phyloP scores from a whole-genome alignment of 2,888 invertebrate genomes.

The Thymelicus sylvestris region DNA sequence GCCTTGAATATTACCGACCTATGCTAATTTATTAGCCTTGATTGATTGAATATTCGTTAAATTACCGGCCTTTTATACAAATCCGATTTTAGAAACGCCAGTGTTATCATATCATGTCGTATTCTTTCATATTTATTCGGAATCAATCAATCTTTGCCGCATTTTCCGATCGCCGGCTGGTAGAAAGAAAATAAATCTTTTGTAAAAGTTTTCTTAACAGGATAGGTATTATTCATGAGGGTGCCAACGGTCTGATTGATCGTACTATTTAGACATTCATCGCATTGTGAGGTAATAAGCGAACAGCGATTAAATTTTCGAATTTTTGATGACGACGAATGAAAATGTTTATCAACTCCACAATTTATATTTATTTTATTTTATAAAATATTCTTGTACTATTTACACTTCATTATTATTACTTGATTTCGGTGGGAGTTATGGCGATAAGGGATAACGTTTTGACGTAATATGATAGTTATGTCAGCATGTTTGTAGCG shows the following conservation, averaged over 20 bases:
- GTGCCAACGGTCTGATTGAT: constrained; percentile 78
- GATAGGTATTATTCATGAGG: constrained; percentile 80
- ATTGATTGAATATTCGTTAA: background rate
- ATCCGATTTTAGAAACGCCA: constrained; percentile 28
- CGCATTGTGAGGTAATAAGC: background rate
- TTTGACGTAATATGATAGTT: too few species aligned
- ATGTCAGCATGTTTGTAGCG: too few species aligned
- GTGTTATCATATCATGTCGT: constrained; percentile 44
- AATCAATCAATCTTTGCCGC: constrained; percentile 80
- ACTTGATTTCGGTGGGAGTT: too few species aligned
- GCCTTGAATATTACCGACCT: background rate
- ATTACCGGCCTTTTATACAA: background rate
- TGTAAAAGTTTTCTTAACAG: constrained; percentile 76
- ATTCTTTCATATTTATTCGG: constrained; percentile 72
- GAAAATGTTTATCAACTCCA: too few species aligned
- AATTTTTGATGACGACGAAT: background rate
- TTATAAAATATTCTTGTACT: too few species aligned
- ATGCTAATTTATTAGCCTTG: background rate
- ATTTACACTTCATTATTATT: too few species aligned
- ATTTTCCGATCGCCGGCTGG: constrained; percentile 64
- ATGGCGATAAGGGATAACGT: too few species aligned
- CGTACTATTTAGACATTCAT: constrained; percentile 56
- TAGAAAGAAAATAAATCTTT: constrained; percentile 78
- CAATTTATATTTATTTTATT: too few species aligned
- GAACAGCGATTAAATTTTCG: background rate